phyloP scores from a whole-genome alignment of 2,888 invertebrate species.

The Anodontia alba region DNA sequence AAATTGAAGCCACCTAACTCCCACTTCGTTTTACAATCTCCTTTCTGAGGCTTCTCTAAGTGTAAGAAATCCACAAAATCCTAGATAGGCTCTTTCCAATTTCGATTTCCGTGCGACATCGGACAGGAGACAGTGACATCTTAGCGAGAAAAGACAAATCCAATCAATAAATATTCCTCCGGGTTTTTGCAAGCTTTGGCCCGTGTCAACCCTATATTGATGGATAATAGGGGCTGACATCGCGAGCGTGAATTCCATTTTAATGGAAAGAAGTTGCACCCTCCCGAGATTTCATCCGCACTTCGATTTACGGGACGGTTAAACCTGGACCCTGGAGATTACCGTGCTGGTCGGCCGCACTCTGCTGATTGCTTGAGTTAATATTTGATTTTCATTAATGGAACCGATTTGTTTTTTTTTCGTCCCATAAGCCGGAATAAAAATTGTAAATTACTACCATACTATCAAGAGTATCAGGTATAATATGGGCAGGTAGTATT shows the following conservation, averaged over 20 bases:
- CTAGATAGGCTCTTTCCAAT: slow-evolving; percentile 16
- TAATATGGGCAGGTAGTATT: too few species aligned
- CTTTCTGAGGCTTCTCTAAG: slow-evolving; percentile 1
- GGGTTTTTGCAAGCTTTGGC: slow-evolving; percentile 13
- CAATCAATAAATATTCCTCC: slow-evolving; percentile 13
- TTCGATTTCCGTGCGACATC: slow-evolving; percentile 14
- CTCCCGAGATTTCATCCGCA: neutral
- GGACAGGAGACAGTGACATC: slow-evolving; percentile 3
- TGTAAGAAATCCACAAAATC: slow-evolving; percentile 14
- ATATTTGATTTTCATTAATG: slow-evolving; percentile 17
- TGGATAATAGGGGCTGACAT: neutral
- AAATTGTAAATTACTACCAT: neutral
- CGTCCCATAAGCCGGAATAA: slow-evolving; percentile 12
- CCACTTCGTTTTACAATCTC: slow-evolving; percentile 6
- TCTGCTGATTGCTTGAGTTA: neutral
- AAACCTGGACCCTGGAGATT: neutral
- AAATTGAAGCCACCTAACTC: neutral
- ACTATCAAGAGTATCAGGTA: neutral
- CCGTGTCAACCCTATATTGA: slow-evolving; percentile 19
- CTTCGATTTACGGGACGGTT: slow-evolving; percentile 12
- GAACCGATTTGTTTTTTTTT: neutral
- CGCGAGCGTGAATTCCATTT: slow-evolving; percentile 19
- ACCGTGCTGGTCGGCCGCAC: neutral
- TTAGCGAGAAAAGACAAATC: slow-evolving; percentile 7
- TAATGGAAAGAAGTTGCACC: neutral